Evolutionary conservation across 2,797 vertebrate genomes (phyloP).

Genomic region (Schizopygopsis pylzovi): DNA sequence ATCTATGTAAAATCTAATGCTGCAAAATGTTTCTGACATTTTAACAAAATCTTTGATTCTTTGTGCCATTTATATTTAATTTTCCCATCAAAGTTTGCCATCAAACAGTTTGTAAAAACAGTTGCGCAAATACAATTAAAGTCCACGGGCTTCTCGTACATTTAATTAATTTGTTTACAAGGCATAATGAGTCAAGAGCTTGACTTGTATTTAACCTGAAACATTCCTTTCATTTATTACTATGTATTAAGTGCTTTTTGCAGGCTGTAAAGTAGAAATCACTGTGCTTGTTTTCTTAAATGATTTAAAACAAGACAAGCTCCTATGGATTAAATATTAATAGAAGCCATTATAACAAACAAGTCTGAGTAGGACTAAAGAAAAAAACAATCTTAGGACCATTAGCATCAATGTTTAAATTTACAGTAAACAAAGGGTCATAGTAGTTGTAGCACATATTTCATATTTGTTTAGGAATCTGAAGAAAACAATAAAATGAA

Average conservation of each 20-base stretch:
- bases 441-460: background rate
- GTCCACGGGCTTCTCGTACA: background rate
- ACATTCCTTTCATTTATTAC: conserved; percentile 2
- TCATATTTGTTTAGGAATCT: background rate
- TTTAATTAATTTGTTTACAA: background rate
- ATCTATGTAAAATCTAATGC: background rate
- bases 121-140: background rate
- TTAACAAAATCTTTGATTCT: background rate
- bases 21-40: conserved; percentile 1
- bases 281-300: conserved; percentile 29
- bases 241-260: conserved; percentile 2
- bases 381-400: too few relatives aligned
- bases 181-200: background rate
- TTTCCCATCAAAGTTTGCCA: background rate
- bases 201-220: conserved; percentile 4
- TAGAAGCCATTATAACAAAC: conserved; percentile 22
- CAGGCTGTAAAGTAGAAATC: conserved; percentile 15
- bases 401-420: too few relatives aligned
- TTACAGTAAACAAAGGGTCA: too few relatives aligned
- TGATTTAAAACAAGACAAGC: conserved; percentile 35
- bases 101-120: conserved; percentile 14
- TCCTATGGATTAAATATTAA: conserved; percentile 37
- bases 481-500: background rate
- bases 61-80: background rate
- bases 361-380: conserved; percentile 4